phyloP scores from a whole-genome alignment of 2,113 vertebrate species.

The Macquaria ambigua region DNA sequence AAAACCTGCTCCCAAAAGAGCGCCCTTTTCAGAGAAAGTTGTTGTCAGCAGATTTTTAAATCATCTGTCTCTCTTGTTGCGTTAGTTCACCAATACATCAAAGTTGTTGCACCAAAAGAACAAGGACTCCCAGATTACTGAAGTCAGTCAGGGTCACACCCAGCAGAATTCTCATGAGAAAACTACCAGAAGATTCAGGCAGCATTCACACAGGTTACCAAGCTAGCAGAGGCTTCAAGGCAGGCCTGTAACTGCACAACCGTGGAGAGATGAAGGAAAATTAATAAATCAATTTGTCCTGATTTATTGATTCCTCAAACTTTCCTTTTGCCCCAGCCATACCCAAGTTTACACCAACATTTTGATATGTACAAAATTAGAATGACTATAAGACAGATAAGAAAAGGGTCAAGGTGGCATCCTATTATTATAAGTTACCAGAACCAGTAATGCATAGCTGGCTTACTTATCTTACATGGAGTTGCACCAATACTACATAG shows the following conservation, averaged over 20 bases:
- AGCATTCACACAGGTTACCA: neutral
- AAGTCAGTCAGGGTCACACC: constrained; percentile 20
- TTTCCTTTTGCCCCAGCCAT: neutral
- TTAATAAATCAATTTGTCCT: neutral
- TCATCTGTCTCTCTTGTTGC: constrained; percentile 4
- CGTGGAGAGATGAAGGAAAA: neutral
- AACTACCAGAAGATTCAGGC: neutral
- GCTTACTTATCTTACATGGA: constrained; percentile 38
- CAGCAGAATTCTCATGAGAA: neutral
- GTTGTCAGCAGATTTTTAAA: neutral
- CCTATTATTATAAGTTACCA: neutral
- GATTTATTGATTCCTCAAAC: constrained; percentile 2
- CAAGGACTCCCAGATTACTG: constrained; percentile 14
- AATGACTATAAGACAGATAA: neutral
- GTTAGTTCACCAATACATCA: constrained; percentile 9
- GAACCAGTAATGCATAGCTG: neutral
- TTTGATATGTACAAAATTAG: neutral
- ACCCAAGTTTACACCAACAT: neutral
- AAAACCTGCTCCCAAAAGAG: neutral
- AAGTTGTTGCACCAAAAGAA: constrained; percentile 33
- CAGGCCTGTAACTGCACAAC: constrained; percentile 12
- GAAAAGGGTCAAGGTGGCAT: neutral
- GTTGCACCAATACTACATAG: constrained; percentile 29
- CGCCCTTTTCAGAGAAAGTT: neutral
- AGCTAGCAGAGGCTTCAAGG: neutral